Base-by-base conservation (phyloP, 2,797 vertebrate genomes). In the Helarctos malayanus region DNA sequence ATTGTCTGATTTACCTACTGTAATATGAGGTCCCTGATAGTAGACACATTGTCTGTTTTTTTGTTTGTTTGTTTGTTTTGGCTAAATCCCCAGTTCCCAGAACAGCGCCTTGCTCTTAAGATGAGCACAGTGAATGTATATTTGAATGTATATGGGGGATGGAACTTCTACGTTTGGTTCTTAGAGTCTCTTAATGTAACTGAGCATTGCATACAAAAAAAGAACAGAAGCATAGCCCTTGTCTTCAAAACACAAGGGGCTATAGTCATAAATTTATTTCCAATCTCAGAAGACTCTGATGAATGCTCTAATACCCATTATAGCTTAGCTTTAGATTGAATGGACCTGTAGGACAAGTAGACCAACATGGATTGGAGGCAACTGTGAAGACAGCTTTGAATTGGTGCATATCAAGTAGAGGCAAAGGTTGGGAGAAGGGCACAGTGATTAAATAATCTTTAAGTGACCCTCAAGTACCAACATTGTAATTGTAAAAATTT, bases 391-490 rank as follows among this genome's bases (percentile, higher is more conserved):
- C 4, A 57, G 25, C 8, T 85, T 68, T 32, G 1, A 87, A 84
- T 11, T 56, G 32, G 35, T 54, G 4, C 47, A 5, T 54, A 79
- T 25, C 14, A 91, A 59, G 5, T 19, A 71, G 25, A 84, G 38
- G 54, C 32, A 41, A 41, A 91, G 12, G 41, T 57, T 81, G n/a
- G 41, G 2, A 89, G 29, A 95, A 73, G 4, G 3, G 38, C 15
- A 76, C 25, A 45, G 23, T n/a, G 8, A 96, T 87, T 32, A 86
- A 71, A 38, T 47, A 57, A 95, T 76, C 52, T 82, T 82, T 65
- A 91, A 87, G 16, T 86, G 49, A 91, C 32, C 78, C 69, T 91
- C 25, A 23, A 83, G 65, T 35, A 38, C 49, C 59, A 63, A 71
- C 35, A 87, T 0, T 15, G 3, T 80, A 88, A 76, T 83, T 93